Conservation (phyloP, 2,113 vertebrate genomes). For the Eulemur macaco region DNA sequence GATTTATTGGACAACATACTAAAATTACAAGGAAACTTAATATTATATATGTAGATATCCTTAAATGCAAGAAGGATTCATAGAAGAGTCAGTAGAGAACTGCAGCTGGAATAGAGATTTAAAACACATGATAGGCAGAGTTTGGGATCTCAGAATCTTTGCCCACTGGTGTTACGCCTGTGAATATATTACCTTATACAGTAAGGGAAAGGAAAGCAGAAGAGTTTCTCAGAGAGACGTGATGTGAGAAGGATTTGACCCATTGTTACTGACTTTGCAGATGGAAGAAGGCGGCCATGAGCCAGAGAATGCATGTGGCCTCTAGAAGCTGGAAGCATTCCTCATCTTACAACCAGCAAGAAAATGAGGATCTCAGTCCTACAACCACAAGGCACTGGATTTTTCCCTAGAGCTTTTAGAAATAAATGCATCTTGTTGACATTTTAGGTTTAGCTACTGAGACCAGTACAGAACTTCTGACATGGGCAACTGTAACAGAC, state of each 20-base stretch:
- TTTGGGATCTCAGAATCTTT: not conserved
- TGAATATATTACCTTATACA: not conserved
- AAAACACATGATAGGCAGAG: not conserved
- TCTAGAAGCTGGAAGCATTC: not conserved
- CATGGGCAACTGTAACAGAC: not conserved
- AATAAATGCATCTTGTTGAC: not conserved
- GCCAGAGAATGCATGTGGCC: not conserved
- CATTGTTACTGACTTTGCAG: not conserved
- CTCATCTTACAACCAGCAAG: not conserved
- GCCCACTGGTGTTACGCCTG: accelerated
- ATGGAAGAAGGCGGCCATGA: not conserved
- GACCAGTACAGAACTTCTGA: not conserved
- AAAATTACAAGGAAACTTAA: not conserved
- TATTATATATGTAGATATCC: not conserved
- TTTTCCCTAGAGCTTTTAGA: not conserved
- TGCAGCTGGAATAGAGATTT: not conserved
- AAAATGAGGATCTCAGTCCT: not conserved
- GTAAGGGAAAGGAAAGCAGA: not conserved
- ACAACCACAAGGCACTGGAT: not conserved
- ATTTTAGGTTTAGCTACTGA: not conserved
- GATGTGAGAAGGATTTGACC: no score
- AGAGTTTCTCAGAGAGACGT: not conserved
- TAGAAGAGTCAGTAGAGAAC: not conserved
- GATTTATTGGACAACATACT: not conserved
- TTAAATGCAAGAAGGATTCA: not conserved